These are phyloP conservation scores for Chrysolina haemoptera DNA, from an alignment of 2,888 invertebrate genomes.

Conservation along the genomic window DNA sequence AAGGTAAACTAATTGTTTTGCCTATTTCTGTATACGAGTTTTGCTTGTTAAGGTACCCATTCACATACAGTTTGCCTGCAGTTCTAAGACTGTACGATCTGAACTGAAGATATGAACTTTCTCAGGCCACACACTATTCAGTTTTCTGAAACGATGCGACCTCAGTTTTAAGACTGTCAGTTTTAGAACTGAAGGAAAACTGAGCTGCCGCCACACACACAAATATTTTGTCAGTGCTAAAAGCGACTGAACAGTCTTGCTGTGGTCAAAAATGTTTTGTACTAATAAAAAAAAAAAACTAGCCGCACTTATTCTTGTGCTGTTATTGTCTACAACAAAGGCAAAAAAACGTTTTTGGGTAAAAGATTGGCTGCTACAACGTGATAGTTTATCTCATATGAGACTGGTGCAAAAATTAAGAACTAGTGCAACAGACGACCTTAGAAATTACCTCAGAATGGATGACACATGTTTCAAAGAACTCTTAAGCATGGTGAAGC, in stretches of 20 bases:
- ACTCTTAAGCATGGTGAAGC: constrained; percentile 25
- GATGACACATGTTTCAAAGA: constrained; percentile 28
- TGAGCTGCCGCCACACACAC: constrained; percentile 34
- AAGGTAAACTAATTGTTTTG: too few relatives aligned
- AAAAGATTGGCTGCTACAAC: constrained; percentile 36
- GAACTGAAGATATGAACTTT: constrained; percentile 36
- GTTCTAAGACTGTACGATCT: constrained; percentile 38
- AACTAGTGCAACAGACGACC: constrained; percentile 33
- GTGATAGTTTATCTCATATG: constrained; percentile 39
- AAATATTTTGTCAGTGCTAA: constrained; percentile 37
- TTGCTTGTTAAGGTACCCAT: constrained; percentile 19
- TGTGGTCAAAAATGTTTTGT: constrained; percentile 26
- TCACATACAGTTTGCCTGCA: constrained; percentile 32
- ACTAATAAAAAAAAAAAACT: constrained; percentile 17
- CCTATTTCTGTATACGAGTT: too few relatives aligned
- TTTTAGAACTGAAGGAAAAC: constrained; percentile 37
- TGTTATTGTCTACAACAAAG: constrained; percentile 34
- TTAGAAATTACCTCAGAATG: constrained; percentile 27
- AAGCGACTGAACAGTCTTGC: constrained; percentile 22
- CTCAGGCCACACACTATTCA: constrained; percentile 30
- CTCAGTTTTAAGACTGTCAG: constrained; percentile 34
- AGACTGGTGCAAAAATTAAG: constrained; percentile 31
- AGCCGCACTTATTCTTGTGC: constrained; percentile 36
- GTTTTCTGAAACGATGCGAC: constrained; percentile 24
- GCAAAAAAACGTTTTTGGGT: constrained; percentile 36